Evolutionary conservation across 2,888 invertebrate species (phyloP).

Genomic region (Mimachlamys varia): DNA sequence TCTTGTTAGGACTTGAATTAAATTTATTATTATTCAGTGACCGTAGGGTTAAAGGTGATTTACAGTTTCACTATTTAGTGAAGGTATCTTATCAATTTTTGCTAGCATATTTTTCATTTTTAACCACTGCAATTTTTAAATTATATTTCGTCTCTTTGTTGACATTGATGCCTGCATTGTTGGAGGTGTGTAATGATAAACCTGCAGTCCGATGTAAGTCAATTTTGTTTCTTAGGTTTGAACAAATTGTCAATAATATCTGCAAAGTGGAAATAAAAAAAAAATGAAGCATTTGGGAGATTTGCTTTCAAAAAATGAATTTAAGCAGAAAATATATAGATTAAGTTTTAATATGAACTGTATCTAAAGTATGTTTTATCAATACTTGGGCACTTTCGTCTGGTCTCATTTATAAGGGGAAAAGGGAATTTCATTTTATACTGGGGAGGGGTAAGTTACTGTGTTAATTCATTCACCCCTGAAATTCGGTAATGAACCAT

Average conservation of each 20-base stretch:
- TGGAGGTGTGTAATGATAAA: neutral
- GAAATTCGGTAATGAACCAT: too few species aligned
- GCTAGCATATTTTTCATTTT: neutral
- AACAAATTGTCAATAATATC: neutral
- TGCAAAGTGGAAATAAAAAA: too few species aligned
- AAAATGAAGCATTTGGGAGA: too few species aligned
- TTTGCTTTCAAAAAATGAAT: too few species aligned
- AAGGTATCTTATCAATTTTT: neutral
- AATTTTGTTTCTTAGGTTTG: neutral
- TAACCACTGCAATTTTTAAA: constrained; percentile 29
- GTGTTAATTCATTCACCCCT: too few species aligned
- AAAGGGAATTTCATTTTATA: too few species aligned
- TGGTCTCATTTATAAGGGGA: too few species aligned
- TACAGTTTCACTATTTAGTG: neutral
- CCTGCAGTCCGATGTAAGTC: neutral
- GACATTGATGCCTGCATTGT: constrained; percentile 12
- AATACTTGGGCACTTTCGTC: too few species aligned
- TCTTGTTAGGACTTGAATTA: neutral
- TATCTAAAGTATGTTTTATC: too few species aligned
- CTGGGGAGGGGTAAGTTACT: too few species aligned
- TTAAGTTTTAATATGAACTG: too few species aligned
- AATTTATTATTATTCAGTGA: neutral
- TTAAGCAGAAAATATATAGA: too few species aligned
- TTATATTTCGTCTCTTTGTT: neutral
- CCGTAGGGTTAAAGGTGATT: neutral